Base-by-base conservation (phyloP, 2,888 invertebrate genomes). In the Parelbella ahira region DNA sequence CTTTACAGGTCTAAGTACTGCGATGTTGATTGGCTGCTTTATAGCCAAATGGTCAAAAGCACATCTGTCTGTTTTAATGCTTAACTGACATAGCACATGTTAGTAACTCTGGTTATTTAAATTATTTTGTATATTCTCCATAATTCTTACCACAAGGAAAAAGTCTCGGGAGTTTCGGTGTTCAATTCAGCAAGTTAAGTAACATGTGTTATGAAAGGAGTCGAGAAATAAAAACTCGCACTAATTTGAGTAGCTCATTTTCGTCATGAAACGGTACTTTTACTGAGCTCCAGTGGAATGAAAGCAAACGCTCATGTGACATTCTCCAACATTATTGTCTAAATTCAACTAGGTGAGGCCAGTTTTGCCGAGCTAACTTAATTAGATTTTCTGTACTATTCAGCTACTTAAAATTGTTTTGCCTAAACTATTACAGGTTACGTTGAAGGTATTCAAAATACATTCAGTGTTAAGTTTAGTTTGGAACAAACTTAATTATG, bases 281-380 rank as follows among this genome's bases (percentile, higher is more conserved):
- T 12, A 10, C 9, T 41, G 33, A 34, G 33, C 15, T 21, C 11
- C 42, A 34, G 23, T 27, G 39, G 41, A 47, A 41, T 48, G 44
- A 47, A 49, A 42, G 48, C 39, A 45, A 45, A 47, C 48, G 48
- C 44, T 45, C 43, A 48, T 50, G 41, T 47, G 44, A 47, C 48
- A 47, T 50, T 39, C 46, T 45, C 44, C 37, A 46, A 47, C 45
- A 48, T 50, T 49, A 52, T 45, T 52, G 45, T 51, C 53, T 50
- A 48, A 54, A 48, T 48, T 45, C 43, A 48, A 53, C 45, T 59
- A 44, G 23, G 34, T 38, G 20, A 56, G 60, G 56, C 57, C 58
- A 63, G 58, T 56, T 63, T 59, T 58, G 64, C 68, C 72, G 70
- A 68, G 68, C 64, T 70, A 72, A 76, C 67, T 72, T 73, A 73